Evolutionary conservation across 2,797 vertebrate species (phyloP).

Genomic region (Centroberyx gerrardi): DNA sequence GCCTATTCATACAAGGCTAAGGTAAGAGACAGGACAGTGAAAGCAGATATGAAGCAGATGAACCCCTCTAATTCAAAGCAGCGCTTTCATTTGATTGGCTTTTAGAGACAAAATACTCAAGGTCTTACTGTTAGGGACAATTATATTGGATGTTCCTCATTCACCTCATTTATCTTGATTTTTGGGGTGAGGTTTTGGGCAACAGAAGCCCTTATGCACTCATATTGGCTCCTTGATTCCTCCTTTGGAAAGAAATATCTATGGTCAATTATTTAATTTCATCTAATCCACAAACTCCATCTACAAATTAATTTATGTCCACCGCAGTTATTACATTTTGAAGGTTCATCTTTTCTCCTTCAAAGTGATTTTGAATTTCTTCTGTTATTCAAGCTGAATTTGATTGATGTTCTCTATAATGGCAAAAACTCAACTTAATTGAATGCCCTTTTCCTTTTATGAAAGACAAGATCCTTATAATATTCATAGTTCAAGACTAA

Average conservation of each 20-base stretch:
- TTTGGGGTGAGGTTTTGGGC: conserved; percentile 54
- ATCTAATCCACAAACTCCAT: conserved; percentile 90
- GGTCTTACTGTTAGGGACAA: conserved; percentile 70
- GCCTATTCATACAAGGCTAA: conserved; percentile 63
- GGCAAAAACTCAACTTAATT: conserved; percentile 83
- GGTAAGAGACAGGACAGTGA: conserved; percentile 70
- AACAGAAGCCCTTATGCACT: conserved; percentile 45
- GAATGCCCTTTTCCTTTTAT: conserved; percentile 52
- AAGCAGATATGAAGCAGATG: conserved; percentile 80
- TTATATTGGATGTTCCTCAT: conserved; percentile 67
- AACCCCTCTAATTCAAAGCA: conserved; percentile 59
- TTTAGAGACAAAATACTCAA: conserved; percentile 72
- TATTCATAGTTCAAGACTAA: conserved; percentile 43
- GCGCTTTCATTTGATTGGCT: conserved; percentile 76
- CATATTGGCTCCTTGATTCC: conserved; percentile 50
- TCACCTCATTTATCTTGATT: conserved; percentile 60
- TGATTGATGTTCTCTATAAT: conserved; percentile 89
- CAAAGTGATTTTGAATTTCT: conserved; percentile 87
- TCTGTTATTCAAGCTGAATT: conserved; percentile 89
- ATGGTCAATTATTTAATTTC: conserved; percentile 90
- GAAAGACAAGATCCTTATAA: conserved; percentile 29
- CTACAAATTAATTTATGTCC: conserved; percentile 81
- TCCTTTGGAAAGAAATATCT: conserved; percentile 87
- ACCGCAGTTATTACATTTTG: conserved; percentile 86
- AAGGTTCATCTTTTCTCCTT: conserved; percentile 90